These are phyloP conservation scores for Phalloptychus januarius DNA, from an alignment of 2,797 vertebrate species.

Conservation along the genomic window DNA sequence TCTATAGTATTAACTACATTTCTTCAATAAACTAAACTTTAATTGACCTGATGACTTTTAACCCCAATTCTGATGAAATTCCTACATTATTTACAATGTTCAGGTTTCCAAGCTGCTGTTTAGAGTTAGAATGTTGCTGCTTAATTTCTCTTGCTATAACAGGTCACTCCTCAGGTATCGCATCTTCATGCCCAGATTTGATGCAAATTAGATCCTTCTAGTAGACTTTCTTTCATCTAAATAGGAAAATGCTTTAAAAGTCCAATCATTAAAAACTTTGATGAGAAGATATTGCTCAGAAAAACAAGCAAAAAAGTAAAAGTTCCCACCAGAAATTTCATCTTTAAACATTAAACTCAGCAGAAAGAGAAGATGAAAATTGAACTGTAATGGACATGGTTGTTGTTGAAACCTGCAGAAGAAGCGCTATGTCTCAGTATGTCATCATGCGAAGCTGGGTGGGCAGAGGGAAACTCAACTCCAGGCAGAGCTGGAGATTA, in stretches of 20 bases:
- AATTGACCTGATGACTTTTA: neutral
- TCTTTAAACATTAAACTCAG: neutral
- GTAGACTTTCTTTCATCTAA: neutral
- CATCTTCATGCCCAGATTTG: neutral
- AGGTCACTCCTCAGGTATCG: neutral
- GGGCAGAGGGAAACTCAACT: slow-evolving; percentile 11
- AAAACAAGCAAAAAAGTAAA: neutral
- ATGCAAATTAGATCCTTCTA: neutral
- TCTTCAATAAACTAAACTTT: neutral
- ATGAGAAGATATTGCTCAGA: no score
- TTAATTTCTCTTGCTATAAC: neutral
- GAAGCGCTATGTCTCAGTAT: neutral
- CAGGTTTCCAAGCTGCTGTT: neutral
- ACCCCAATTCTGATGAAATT: neutral
- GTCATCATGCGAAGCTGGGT: neutral
- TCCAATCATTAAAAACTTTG: neutral
- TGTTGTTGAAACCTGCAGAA: slow-evolving; percentile 15
- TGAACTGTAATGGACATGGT: slow-evolving; percentile 2
- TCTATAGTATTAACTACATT: neutral
- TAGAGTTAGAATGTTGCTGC: neutral
- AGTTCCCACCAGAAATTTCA: neutral
- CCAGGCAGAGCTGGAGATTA: slow-evolving; percentile 21
- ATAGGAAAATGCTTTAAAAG: neutral
- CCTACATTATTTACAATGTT: neutral
- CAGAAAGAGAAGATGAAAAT: neutral